Evolutionary conservation across 2,113 vertebrate genomes (phyloP).

Genomic region (Datnioides undecimradiatus): DNA sequence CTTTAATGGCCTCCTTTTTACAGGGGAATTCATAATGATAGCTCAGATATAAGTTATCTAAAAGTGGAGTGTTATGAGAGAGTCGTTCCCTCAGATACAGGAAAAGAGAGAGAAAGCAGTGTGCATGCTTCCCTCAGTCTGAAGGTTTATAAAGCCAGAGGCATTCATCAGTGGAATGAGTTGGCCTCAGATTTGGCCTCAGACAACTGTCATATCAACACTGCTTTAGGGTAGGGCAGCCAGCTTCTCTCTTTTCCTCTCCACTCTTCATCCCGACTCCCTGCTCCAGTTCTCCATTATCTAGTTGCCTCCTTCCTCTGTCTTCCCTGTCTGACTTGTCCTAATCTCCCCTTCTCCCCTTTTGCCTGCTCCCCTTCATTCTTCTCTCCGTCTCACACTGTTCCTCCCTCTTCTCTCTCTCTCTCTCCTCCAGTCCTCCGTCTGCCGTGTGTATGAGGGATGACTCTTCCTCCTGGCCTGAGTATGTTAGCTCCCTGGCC

Average conservation of each 20-base stretch:
- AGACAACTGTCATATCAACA: slow-evolving; percentile 69
- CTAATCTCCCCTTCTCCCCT: slow-evolving; percentile 55
- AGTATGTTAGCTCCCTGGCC: slow-evolving; percentile 71
- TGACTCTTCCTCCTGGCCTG: slow-evolving; percentile 70
- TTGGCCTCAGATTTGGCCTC: slow-evolving; percentile 71
- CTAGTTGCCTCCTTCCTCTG: slow-evolving; percentile 45
- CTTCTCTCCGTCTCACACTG: slow-evolving; percentile 46
- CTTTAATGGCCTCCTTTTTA: slow-evolving; percentile 27
- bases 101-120: slow-evolving; percentile 17
- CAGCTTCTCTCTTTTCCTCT: slow-evolving; percentile 41
- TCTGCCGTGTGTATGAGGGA: slow-evolving; percentile 70
- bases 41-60: slow-evolving; percentile 43
- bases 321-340: slow-evolving; percentile 51
- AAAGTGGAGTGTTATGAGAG: slow-evolving; percentile 35
- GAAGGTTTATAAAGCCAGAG: slow-evolving; percentile 69
- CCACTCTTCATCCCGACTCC: slow-evolving; percentile 28
- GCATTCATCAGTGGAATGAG: slow-evolving; percentile 75
- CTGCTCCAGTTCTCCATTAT: slow-evolving; percentile 65
- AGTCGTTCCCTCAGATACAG: slow-evolving; percentile 21
- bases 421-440: slow-evolving; percentile 26
- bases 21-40: slow-evolving; percentile 14
- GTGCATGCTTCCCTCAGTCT: slow-evolving; percentile 50
- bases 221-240: slow-evolving; percentile 61
- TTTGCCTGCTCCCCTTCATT: slow-evolving; percentile 51
- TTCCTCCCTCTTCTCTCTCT: slow-evolving; percentile 39